Base-by-base conservation (phyloP, 1,140 invertebrate species). In the Polypedilum pembai region DNA sequence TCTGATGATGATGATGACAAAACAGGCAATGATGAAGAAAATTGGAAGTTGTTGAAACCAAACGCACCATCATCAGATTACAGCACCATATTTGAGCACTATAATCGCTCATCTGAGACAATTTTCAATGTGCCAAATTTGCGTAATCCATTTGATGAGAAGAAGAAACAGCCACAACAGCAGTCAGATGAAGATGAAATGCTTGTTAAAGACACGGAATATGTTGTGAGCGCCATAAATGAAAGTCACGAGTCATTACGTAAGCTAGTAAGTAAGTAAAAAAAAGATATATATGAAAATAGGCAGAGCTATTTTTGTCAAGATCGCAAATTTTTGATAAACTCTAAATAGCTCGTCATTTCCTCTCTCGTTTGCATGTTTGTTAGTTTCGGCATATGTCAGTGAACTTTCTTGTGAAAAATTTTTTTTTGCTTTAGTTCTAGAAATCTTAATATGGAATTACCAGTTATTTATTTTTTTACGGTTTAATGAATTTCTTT, bases 191-290 rank as follows among this genome's bases (percentile, higher is more conserved):
- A 75, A 24, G 73, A 73, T 69, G 75, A 73, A 33, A 73, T 65
- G 17, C 41, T 74, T 45, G 63, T 40, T 78, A 18, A 73, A 76
- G 66, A 77, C 69, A 77, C 76, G 18, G 69, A 76, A 10, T 78
- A 76, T 74, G 76, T 79, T 33, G 33, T 78, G 20, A 73, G 78
- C 65, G 76, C 77, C 7, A 74, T 79, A n/a, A 72, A 73, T 15
- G 78, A 79, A 40, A 79, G 78, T 72, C 78, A 76, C 41, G 69
- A 74, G 73, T 78, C 78, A n/a, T 66, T 79, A 8, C 75, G 66
- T 40, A 77, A 75, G 41, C 74, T 79, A 76, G 78, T 79, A 76
- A 40, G 41, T 20, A 65, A 69, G 7, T 74, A 69, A n/a, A 69
- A 20, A 20, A n/a, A n/a, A n/a, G n/a, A n/a, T n/a, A n/a, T n/a